These are phyloP conservation scores for Protaetia brevitarsis DNA, from an alignment of 1,140 invertebrate genomes.

Conservation along the genomic window DNA sequence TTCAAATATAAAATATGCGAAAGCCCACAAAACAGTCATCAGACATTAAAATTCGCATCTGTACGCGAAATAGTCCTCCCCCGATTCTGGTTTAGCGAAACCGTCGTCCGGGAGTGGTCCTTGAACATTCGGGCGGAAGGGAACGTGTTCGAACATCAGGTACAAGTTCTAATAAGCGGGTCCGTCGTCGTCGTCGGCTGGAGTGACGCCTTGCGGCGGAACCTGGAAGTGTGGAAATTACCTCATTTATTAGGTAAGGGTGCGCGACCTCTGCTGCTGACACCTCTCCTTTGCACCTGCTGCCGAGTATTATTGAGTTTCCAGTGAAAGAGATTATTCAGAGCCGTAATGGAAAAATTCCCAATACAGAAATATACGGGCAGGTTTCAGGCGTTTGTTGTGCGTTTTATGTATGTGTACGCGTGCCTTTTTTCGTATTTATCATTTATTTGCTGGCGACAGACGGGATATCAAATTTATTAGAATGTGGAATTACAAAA, in stretches of 20 bases:
- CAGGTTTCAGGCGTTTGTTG: background rate
- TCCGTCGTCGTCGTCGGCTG: slow-evolving; percentile 26
- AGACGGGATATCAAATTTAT: too few species aligned
- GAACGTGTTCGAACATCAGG: slow-evolving; percentile 45
- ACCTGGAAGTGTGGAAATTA: slow-evolving; percentile 51
- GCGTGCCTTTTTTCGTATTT: too few species aligned
- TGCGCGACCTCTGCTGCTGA: slow-evolving; percentile 50
- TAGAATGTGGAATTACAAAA: too few species aligned
- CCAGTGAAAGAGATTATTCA: slow-evolving; percentile 29
- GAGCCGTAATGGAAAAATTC: slow-evolving; percentile 27
- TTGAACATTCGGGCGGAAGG: slow-evolving; percentile 28
- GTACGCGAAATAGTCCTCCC: background rate
- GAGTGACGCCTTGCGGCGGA: slow-evolving; percentile 47
- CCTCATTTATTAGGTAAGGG: slow-evolving; percentile 54
- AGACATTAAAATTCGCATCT: slow-evolving; percentile 4
- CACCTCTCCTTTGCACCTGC: slow-evolving; percentile 53
- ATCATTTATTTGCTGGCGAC: too few species aligned
- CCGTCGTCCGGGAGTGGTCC: slow-evolving; percentile 31
- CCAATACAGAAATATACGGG: background rate
- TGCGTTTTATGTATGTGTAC: too few species aligned
- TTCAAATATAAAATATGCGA: too few species aligned
- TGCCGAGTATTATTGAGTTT: slow-evolving; percentile 51
- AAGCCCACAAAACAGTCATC: too few species aligned
- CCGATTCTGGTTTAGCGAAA: too few species aligned
- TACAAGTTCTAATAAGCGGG: slow-evolving; percentile 47